Evolutionary conservation across 1,140 invertebrate species (phyloP).

Genomic region (Hylyphantes graminicola): DNA sequence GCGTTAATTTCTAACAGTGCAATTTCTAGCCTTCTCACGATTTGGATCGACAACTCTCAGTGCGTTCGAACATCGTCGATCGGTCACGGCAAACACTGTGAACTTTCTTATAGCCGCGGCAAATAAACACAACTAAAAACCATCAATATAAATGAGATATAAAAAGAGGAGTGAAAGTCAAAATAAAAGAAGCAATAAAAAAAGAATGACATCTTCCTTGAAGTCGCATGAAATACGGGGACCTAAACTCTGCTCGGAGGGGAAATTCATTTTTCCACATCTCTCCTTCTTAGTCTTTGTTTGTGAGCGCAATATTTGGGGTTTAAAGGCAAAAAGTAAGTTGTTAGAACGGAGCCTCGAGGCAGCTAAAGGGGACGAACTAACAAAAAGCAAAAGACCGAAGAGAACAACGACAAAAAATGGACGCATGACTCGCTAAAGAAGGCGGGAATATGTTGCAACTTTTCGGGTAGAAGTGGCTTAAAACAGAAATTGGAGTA

Average conservation of each 20-base stretch:
- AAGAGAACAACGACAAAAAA: slow-evolving; percentile 4
- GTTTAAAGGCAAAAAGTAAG: slow-evolving; percentile 27
- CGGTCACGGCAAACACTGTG: neutral
- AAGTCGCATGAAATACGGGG: slow-evolving; percentile 31
- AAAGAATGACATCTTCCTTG: slow-evolving; percentile 4
- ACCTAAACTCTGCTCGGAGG: slow-evolving; percentile 16
- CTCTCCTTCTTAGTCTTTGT: slow-evolving; percentile 1
- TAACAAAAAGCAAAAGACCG: neutral
- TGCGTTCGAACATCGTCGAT: too few species aligned
- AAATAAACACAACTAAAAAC: neutral
- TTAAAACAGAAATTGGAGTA: too few species aligned
- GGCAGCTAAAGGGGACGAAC: slow-evolving; percentile 15
- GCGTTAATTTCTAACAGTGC: too few species aligned
- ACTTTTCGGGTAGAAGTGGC: neutral
- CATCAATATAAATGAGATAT: neutral
- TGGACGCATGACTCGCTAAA: neutral
- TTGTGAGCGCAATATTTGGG: slow-evolving; percentile 30
- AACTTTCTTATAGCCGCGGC: neutral
- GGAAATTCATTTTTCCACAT: neutral
- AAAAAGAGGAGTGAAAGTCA: neutral
- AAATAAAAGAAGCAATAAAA: too few species aligned
- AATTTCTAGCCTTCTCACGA: neutral
- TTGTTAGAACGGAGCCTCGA: slow-evolving; percentile 32
- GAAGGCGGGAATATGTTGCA: neutral
- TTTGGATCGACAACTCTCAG: neutral